phyloP scores from a whole-genome alignment of 2,797 vertebrate genomes.

The Hyperoplus immaculatus region DNA sequence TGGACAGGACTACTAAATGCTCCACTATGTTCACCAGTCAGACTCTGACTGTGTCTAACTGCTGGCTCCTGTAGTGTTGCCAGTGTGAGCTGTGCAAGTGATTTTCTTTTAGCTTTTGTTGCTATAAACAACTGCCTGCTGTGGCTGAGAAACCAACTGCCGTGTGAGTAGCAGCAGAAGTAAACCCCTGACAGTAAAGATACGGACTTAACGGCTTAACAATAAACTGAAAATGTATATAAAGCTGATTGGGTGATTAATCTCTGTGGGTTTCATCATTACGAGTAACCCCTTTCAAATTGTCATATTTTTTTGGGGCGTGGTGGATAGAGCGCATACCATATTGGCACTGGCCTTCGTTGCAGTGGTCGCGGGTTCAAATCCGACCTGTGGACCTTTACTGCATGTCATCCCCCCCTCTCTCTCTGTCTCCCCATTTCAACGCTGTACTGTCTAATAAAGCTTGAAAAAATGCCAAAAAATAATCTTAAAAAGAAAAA shows the following conservation, averaged over 20 bases:
- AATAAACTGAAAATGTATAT: neutral
- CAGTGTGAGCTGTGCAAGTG: no score
- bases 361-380: no score
- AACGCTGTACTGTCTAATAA: no score
- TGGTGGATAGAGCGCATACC: no score
- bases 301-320: neutral
- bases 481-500: no score
- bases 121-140: neutral
- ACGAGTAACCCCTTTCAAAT: neutral
- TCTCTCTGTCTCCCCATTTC: no score
- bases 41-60: no score
- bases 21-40: neutral
- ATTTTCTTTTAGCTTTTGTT: neutral
- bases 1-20: neutral
- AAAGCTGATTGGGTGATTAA: neutral
- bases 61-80: neutral
- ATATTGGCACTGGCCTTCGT: no score
- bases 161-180: neutral
- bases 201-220: neutral
- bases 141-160: neutral
- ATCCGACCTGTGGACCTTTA: no score
- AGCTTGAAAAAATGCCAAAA: no score
- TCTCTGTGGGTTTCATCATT: neutral
- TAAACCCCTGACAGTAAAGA: neutral
- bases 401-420: no score